Conservation (phyloP, 2,888 invertebrate genomes). For the Melikaiella ostensackeni region DNA sequence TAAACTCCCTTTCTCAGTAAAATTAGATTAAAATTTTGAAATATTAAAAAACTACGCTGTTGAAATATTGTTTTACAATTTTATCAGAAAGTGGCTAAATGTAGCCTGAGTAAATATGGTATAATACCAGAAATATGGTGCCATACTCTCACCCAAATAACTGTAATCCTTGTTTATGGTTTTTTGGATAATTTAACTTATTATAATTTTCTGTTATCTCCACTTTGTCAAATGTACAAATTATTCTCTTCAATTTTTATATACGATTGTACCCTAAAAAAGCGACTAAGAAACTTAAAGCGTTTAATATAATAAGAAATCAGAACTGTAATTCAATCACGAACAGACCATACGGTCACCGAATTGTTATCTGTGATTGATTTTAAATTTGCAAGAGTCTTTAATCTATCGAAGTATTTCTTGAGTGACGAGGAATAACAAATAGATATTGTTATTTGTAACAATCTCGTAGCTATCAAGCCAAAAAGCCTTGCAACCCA, state of each 20-base stretch:
- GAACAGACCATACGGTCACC: neutral
- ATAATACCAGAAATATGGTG: conserved; percentile 29
- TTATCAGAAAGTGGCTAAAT: neutral
- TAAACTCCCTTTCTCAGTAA: conserved; percentile 1
- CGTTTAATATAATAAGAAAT: conserved; percentile 1
- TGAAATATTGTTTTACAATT: conserved; percentile 8
- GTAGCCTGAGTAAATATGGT: neutral
- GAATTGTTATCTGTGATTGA: conserved; percentile 31
- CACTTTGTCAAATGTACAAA: conserved; percentile 4
- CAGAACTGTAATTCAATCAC: conserved; percentile 23
- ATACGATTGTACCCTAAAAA: conserved; percentile 27
- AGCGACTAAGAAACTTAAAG: neutral
- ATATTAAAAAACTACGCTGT: neutral
- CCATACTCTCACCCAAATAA: conserved; percentile 17
- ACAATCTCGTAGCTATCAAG: conserved; percentile 24
- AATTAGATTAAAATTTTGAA: neutral
- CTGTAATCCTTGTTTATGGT: conserved; percentile 20
- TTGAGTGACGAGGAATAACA: conserved; percentile 26
- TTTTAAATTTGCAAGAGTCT: conserved; percentile 16
- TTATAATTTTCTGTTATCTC: neutral
- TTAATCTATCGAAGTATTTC: conserved; percentile 27
- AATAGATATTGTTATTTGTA: conserved; percentile 33
- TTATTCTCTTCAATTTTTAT: conserved; percentile 38
- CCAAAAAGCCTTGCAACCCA: conserved; percentile 35
- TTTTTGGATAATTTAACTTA: neutral